These are phyloP conservation scores for Dusona sp. DNA, from an alignment of 2,888 invertebrate genomes.

Conservation along the genomic window DNA sequence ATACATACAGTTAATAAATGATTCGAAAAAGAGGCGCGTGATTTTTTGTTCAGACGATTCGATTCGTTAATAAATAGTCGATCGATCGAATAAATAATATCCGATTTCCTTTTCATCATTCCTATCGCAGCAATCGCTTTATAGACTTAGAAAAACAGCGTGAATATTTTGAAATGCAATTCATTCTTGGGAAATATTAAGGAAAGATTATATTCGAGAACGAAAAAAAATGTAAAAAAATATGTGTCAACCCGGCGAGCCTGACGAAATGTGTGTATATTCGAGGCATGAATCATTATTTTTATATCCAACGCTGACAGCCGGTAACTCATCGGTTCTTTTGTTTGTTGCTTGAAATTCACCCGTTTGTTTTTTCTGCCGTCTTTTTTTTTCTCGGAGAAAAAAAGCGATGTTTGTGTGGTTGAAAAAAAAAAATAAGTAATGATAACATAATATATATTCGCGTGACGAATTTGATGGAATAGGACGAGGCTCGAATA, in stretches of 20 bases:
- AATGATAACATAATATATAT: constrained; percentile 37
- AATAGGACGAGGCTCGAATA: constrained; percentile 55
- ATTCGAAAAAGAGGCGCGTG: constrained; percentile 17
- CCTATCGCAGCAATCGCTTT: constrained; percentile 21
- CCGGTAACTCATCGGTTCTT: constrained; percentile 60
- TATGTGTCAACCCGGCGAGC: constrained; percentile 26
- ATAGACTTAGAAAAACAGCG: background rate
- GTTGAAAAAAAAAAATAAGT: constrained; percentile 26
- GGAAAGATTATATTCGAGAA: constrained; percentile 33
- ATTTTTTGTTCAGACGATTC: constrained; percentile 30
- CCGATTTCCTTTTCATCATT: background rate
- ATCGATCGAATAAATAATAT: constrained; percentile 6
- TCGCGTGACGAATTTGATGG: constrained; percentile 47
- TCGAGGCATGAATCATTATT: constrained; percentile 55
- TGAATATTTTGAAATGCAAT: constrained; percentile 17
- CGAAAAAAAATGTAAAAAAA: constrained; percentile 35
- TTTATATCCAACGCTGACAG: constrained; percentile 47
- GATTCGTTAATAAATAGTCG: constrained; percentile 32
- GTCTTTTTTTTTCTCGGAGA: constrained; percentile 44
- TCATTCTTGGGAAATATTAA: constrained; percentile 39
- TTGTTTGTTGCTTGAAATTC: constrained; percentile 63
- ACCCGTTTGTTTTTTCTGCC: constrained; percentile 25
- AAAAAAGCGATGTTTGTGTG: constrained; percentile 36
- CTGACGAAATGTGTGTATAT: constrained; percentile 54
- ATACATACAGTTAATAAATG: background rate